Base-by-base conservation (phyloP, 2,888 invertebrate genomes). In the Fragum fragum region DNA sequence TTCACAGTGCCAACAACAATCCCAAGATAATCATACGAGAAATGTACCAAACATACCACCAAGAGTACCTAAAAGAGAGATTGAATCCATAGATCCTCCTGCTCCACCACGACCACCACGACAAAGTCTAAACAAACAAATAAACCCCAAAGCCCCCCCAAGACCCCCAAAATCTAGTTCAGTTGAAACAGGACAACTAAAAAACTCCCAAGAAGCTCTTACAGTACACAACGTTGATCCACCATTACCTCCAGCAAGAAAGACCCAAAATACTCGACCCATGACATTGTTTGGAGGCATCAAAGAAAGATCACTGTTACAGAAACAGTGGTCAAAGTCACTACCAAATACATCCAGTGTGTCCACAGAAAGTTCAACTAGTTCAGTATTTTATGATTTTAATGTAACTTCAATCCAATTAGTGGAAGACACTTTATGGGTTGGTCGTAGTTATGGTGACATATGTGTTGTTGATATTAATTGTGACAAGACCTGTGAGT, bases 341-440 rank as follows among this genome's bases (percentile, higher is more conserved):
- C 69, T 75, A 26, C 84, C 63, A 14, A 81, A 69, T 76, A 53
- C 73, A 36, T 59, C 11, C 26, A 39, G 36, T 7, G 1, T 9
- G 9, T 21, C 39, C 14, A 11, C 23, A 23, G 36, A 36, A 21
- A 63, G 1, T 16, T 7, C 29, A 59, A 26, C 23, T 11, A 3
- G 18, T 23, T 0, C 11, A 36, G 18, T 47, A 55, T 57, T 23
- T 18, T 26, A 57, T 3, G 16, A 74, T 47, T 14, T 74, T 68
- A 57, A 59, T 21, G 73, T 90, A 2, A 83, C 81, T 47, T 88
- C 89, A 1, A 66, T 90, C 2, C 68, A 78, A 11, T 69, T 79
- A 66, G 89, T 90, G 6, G 76, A 83, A 18, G 87, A 89, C 68
- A 85, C 90, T 1, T 68, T 93, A 61, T 91, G 92, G 92, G 83